Base-by-base conservation (phyloP, 1,140 invertebrate genomes). In the Hycleus phaleratus region DNA sequence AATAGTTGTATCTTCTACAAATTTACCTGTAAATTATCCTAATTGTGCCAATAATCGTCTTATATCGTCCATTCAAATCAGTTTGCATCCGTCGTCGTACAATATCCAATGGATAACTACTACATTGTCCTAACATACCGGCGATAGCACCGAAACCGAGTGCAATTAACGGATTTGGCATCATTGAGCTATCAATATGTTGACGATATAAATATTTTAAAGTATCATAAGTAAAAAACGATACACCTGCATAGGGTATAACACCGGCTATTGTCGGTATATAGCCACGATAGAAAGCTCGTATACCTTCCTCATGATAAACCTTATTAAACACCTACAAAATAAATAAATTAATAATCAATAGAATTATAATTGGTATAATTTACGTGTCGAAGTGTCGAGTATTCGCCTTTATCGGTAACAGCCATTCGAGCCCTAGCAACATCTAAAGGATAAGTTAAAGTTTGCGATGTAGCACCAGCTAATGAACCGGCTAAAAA, bases 361-460 rank as follows among this genome's bases (percentile, higher is more conserved):
- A 1, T 10, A 3, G 5, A 44, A 46, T 46, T 12, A 12, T 24
- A 46, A 46, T 24, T 46, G 2, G 7, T 1, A n/a, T 18, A 26
- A 55, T 48, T 26, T 59, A 77, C 73, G 53, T 79, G 68, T 58
- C 77, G 73, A 38, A 86, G 62, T 4, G 78, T 80, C 57, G 75
- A 77, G 67, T 85, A 90, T 73, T 83, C 81, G 49, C 84, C 78
- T 76, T 87, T 90, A 46, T 85, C 81, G 9, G 94, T 95, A 3
- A 98, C 93, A 11, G 97, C 96, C 90, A 99, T 96, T 64, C 96
- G 79, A n/a, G 97, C 97, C 60, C 97, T 80, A 9, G 95, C 95
- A 69, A 98, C 76, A 76, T 99, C 97, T 58, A 99, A 75, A 0
- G 97, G 97, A 78, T 99, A 99, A 4, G 97, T 99, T 8, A 90